phyloP scores from a whole-genome alignment of 2,888 invertebrate genomes.

The Drosophila bunnanda region DNA sequence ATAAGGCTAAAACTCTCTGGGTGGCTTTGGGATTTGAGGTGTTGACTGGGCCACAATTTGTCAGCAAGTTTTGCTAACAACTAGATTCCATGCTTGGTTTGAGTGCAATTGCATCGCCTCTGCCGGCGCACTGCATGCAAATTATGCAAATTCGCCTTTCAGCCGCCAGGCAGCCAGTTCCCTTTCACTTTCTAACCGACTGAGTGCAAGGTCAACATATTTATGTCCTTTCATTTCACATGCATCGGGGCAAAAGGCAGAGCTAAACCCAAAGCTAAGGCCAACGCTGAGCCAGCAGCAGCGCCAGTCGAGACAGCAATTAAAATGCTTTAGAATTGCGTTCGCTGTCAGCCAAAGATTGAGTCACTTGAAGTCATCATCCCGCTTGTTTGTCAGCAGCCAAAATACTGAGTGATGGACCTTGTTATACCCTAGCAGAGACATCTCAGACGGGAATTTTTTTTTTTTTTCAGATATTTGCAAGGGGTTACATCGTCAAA shows the following conservation, averaged over 20 bases:
- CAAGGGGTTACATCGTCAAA: too few species aligned
- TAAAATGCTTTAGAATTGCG: slow-evolving; percentile 57
- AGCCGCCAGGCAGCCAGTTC: slow-evolving; percentile 10
- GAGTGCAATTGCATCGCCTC: slow-evolving; percentile 42
- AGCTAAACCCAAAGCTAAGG: background rate
- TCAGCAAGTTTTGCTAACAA: slow-evolving; percentile 62
- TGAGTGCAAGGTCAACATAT: slow-evolving; percentile 72
- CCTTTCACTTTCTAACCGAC: slow-evolving; percentile 66
- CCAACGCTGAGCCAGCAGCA: slow-evolving; percentile 5
- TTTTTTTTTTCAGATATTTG: background rate
- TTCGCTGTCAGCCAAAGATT: slow-evolving; percentile 50
- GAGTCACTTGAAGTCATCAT: slow-evolving; percentile 47
- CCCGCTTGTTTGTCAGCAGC: slow-evolving; percentile 48
- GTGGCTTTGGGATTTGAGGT: slow-evolving; percentile 37
- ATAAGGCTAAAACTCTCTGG: slow-evolving; percentile 10
- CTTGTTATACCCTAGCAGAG: slow-evolving; percentile 44
- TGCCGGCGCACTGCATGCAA: slow-evolving; percentile 45
- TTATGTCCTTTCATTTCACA: slow-evolving; percentile 39
- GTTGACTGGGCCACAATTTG: slow-evolving; percentile 67
- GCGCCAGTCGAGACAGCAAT: slow-evolving; percentile 49
- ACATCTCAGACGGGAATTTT: too few species aligned
- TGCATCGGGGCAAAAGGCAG: slow-evolving; percentile 13
- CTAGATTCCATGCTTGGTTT: slow-evolving; percentile 55
- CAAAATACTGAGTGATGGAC: slow-evolving; percentile 22
- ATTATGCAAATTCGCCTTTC: slow-evolving; percentile 72